phyloP scores from a whole-genome alignment of 2,888 invertebrate genomes.

The Athrips mouffetella region DNA sequence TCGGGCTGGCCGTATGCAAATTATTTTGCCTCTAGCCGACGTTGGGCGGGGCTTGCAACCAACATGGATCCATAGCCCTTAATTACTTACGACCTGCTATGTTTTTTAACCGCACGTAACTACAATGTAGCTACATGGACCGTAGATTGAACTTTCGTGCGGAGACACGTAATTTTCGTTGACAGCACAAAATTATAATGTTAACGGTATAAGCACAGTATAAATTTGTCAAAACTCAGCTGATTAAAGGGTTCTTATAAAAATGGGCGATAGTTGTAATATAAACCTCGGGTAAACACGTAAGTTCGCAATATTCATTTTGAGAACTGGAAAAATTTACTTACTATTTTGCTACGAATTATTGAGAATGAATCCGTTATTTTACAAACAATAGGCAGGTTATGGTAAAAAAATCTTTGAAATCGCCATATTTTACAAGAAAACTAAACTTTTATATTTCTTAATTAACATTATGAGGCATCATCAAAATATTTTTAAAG shows the following conservation, averaged over 20 bases:
- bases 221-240: no score
- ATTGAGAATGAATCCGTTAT: no score
- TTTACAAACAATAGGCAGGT: no score
- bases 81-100: conserved; percentile 10
- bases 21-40: not conserved
- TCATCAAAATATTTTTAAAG: no score
- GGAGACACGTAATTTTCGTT: conserved; percentile 1
- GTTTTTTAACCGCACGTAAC: conserved; percentile 1
- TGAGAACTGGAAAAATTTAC: no score
- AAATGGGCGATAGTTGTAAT: no score
- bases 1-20: conserved; percentile 16
- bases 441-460: conserved; percentile 4
- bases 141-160: conserved; percentile 5
- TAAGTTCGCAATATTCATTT: no score
- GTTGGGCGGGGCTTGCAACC: conserved; percentile 16
- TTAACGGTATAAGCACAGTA: not conserved
- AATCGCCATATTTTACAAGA: not conserved
- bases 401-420: no score
- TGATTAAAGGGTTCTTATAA: no score
- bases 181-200: conserved; percentile 1
- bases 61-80: conserved; percentile 17
- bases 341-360: no score
- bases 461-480: no score
- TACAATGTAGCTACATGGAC: not conserved
- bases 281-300: no score